Conservation (phyloP, 2,113 vertebrate genomes). For the Asarcornis scutulata region DNA sequence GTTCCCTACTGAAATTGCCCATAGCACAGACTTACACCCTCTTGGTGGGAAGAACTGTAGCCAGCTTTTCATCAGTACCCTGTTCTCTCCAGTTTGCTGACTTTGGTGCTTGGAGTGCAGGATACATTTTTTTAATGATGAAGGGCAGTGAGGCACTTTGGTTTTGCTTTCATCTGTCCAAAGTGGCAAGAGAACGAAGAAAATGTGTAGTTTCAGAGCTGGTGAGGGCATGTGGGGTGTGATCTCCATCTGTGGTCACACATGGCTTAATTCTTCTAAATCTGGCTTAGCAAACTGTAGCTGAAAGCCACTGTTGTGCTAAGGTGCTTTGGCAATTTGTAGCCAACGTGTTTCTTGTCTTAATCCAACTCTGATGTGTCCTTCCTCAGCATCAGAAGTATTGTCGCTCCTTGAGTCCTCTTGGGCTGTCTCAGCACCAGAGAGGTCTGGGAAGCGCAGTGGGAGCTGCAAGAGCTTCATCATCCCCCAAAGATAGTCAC, state of each 20-base stretch:
- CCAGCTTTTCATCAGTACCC: background rate
- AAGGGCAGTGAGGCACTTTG: background rate
- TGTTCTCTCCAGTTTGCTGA: background rate
- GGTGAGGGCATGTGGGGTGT: background rate
- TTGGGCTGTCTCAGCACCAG: accelerated
- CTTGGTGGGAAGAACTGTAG: background rate
- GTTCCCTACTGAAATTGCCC: background rate
- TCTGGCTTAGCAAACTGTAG: background rate
- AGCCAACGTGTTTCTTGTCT: background rate
- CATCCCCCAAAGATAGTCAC: background rate
- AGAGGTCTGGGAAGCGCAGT: background rate
- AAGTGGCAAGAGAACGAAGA: background rate
- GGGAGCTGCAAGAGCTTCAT: background rate
- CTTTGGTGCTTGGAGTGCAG: background rate
- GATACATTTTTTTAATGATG: background rate
- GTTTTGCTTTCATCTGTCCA: background rate
- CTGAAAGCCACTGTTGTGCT: background rate
- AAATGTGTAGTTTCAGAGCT: background rate
- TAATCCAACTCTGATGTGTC: background rate
- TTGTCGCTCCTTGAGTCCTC: background rate
- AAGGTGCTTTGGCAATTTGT: background rate
- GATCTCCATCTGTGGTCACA: background rate
- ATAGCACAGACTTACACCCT: background rate
- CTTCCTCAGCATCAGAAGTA: background rate
- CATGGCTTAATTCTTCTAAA: background rate